Evolutionary conservation across 35 echinoderm and acorn worm species (phyloP).

Genomic region (Hemicentrotus pulcherrimus): DNA sequence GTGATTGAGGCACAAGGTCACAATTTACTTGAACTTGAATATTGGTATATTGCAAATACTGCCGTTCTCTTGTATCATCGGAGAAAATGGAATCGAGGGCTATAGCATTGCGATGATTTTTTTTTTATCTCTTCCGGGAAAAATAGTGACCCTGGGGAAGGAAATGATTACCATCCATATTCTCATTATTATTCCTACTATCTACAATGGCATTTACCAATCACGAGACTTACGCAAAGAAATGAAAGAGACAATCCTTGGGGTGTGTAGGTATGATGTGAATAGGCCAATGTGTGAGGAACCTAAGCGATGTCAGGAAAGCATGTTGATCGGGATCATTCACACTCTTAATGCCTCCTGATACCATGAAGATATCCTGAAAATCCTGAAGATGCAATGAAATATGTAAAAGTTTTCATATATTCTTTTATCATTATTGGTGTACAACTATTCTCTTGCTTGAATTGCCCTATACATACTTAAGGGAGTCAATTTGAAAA

Average conservation of each 20-base stretch:
- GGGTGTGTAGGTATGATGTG: constrained; percentile 61
- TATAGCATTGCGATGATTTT: background rate
- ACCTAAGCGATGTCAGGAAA: constrained; percentile 66
- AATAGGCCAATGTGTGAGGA: constrained; percentile 78
- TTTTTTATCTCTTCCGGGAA: no score
- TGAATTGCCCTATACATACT: no score
- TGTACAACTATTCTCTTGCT: no score
- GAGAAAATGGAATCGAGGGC: background rate
- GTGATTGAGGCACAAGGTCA: no score
- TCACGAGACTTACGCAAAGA: constrained; percentile 73
- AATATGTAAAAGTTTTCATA: no score
- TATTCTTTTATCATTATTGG: no score
- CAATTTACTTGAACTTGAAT: no score
- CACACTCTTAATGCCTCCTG: constrained; percentile 82
- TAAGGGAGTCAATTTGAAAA: no score
- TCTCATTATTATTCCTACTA: background rate
- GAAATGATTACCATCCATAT: background rate
- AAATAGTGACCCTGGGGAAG: no score
- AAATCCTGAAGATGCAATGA: constrained; percentile 57
- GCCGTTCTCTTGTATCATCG: no score
- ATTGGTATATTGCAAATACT: no score
- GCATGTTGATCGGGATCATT: constrained; percentile 73
- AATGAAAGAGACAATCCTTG: constrained; percentile 83
- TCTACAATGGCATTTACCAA: background rate
- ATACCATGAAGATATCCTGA: constrained; percentile 88